Percentiles rank a stretch among this genome's conserved stretches.
phyloP scores from a whole-genome alignment of 2,888 invertebrate species.

The Pteria penguin region DNA sequence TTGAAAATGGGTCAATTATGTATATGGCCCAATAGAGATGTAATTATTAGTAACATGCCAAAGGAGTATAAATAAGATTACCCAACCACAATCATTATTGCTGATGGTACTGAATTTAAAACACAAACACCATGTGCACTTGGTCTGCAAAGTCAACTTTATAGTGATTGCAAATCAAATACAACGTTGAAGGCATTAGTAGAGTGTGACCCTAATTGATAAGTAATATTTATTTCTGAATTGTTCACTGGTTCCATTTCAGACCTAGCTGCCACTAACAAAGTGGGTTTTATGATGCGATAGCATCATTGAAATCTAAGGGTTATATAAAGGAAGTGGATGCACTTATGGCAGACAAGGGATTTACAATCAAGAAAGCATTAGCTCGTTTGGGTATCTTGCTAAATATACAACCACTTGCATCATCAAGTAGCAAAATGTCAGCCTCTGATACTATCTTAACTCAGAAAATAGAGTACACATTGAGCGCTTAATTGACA shows the following conservation, averaged over 20 bases:
- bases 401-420: constrained; percentile 37
- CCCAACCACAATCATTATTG: constrained; percentile 42
- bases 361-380: constrained; percentile 28
- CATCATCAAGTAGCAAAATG: constrained; percentile 13
- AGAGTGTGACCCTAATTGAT: constrained; percentile 44
- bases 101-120: constrained; percentile 51
- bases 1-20: constrained; percentile 41
- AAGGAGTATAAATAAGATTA: constrained; percentile 42
- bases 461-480: constrained; percentile 32
- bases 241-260: constrained; percentile 44
- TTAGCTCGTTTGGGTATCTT: neutral
- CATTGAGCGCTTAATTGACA: constrained; percentile 27
- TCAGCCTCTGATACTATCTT: constrained; percentile 17
- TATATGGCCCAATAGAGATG: constrained; percentile 43
- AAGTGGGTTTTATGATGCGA: constrained; percentile 22
- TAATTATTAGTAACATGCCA: constrained; percentile 43
- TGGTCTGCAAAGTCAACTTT: constrained; percentile 43
- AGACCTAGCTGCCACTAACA: constrained; percentile 41
- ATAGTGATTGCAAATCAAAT: constrained; percentile 50
- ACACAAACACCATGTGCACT: constrained; percentile 38
- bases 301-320: neutral
- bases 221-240: constrained; percentile 39
- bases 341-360: constrained; percentile 35
- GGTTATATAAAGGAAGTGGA: constrained; percentile 11
- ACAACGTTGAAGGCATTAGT: constrained; percentile 46